Evolutionary conservation across 1,140 invertebrate species (phyloP), one percentile per base, ranked within the genome.

Genomic region (Zophobas atratus): DNA sequence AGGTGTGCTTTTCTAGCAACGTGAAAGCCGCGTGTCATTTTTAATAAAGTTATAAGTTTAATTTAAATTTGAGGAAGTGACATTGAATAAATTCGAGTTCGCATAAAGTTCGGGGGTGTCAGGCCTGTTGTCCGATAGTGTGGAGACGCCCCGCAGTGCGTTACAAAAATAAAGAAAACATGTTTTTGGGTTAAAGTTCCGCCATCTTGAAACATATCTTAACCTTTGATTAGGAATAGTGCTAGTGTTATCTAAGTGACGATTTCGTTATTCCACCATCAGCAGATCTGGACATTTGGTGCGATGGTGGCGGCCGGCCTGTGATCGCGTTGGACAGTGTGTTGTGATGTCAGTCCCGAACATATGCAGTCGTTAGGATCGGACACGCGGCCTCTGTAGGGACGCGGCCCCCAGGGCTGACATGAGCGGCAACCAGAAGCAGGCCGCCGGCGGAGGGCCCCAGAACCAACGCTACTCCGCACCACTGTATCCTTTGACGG

Each of bases 21-120:
- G 85, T 86, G 85, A 86, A 85, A 87, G 86, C 85, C 86, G 86
- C 86, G 86, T 87, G 86, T 87, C 85, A 87, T 83, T 86, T 85
- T 83, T 82, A 76, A 82, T 77, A 81, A 81, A 82, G 74, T 82
- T 82, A 81, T 79, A 84, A 81, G 76, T 82, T 82, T 82, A 81
- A 80, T 81, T 81, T 82, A 77, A 63, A 77, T 79, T 80, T 60
- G 70, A 76, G 49, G 77, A 78, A 82, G 75, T 84, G 81, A 82
- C 83, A 81, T 83, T 78, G 55, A 76, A 77, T 81, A 78, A 78
- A 72, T 75, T 46, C 60, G 60, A 43, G 60, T 67, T 67, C 60
- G 60, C 38, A 67, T 43, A 20, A 67, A 67, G 60, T 67, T 67
- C 60, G 60, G 60, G 60, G 39, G 60, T 67, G 38, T 67, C 3